Conservation (phyloP, 2,888 invertebrate genomes). For the Molorchus minor region DNA sequence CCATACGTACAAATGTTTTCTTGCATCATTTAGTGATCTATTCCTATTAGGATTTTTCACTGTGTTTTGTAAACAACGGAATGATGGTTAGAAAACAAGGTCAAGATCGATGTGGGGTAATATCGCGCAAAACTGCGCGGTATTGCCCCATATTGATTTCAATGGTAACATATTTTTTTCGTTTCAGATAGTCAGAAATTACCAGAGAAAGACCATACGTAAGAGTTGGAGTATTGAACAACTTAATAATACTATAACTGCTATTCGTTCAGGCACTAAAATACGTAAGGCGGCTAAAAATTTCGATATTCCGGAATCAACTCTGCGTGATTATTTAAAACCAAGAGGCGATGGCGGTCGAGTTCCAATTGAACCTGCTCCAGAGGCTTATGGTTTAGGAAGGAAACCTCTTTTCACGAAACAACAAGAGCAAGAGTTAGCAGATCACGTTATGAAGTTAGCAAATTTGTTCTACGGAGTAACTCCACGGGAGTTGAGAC, state of each 20-base stretch:
- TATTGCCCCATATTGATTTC: slow-evolving; percentile 1
- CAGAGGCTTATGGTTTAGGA: neutral
- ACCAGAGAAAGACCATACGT: neutral
- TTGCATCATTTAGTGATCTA: neutral
- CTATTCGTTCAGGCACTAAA: neutral
- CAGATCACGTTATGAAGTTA: slow-evolving; percentile 26
- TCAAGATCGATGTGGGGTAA: neutral
- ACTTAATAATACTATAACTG: neutral
- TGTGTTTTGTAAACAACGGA: neutral
- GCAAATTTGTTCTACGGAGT: slow-evolving; percentile 29
- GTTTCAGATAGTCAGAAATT: neutral
- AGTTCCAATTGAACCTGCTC: neutral
- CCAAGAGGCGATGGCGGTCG: neutral
- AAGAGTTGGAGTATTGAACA: neutral
- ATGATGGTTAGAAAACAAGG: neutral
- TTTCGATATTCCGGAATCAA: slow-evolving; percentile 2
- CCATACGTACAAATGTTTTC: neutral
- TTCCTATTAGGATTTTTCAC: neutral
- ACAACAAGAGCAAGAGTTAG: slow-evolving; percentile 8
- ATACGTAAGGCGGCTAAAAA: neutral
- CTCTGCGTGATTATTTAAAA: slow-evolving; percentile 4
- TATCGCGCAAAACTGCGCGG: neutral
- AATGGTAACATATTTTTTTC: neutral
- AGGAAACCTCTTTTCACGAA: slow-evolving; percentile 5
- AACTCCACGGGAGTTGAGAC: slow-evolving; percentile 24